These are phyloP conservation scores for Archilochus colubris DNA, from an alignment of 2,113 vertebrate genomes.

Conservation along the genomic window DNA sequence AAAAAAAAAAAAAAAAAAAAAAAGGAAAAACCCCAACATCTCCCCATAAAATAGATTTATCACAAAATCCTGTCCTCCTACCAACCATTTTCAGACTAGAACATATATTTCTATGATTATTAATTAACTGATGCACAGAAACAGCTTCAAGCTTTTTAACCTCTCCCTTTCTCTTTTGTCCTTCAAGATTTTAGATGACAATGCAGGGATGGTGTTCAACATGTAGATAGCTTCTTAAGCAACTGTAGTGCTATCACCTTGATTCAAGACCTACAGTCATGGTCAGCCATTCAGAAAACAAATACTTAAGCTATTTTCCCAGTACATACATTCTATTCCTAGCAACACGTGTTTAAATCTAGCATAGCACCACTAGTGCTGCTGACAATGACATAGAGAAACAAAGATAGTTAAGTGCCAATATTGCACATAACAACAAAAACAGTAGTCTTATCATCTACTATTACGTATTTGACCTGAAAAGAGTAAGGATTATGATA, in stretches of 20 bases:
- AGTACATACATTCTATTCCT: neutral
- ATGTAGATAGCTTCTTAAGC: neutral
- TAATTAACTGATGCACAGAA: constrained; percentile 58
- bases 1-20: accelerated
- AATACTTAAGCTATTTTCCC: neutral
- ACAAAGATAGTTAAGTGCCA: neutral
- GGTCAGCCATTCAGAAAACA: neutral
- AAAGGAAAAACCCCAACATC: neutral
- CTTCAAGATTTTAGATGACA: constrained; percentile 1
- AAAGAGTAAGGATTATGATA: neutral
- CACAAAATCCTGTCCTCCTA: constrained; percentile 66
- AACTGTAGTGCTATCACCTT: neutral
- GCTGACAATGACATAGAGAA: neutral
- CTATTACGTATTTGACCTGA: neutral
- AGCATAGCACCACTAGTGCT: neutral
- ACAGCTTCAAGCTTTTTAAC: constrained; percentile 47
- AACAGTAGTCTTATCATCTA: neutral
- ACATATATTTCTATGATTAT: constrained; percentile 62
- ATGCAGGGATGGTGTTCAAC: neutral
- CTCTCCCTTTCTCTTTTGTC: constrained; percentile 33
- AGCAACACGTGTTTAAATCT: neutral
- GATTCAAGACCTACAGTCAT: neutral
- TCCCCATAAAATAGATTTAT: constrained; percentile 65
- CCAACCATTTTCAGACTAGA: constrained; percentile 37
- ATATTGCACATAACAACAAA: neutral